A percentile compares a stretch with the other conserved stretches of the same genome.
Conservation (phyloP, 2,113 vertebrate genomes). For the Tragulus kanchil region DNA sequence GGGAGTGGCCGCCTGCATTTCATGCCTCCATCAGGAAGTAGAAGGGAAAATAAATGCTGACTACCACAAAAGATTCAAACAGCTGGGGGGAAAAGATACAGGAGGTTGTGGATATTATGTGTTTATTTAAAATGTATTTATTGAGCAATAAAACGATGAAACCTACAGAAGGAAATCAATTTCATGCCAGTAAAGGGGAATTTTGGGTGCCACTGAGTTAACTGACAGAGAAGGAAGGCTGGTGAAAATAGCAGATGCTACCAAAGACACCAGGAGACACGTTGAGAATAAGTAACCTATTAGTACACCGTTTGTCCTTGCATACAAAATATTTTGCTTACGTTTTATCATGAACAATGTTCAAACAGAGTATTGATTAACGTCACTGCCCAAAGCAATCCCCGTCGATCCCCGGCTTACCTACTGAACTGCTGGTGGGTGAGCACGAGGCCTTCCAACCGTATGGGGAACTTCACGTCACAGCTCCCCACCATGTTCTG, state of each 20-base stretch:
- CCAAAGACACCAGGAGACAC: not conserved
- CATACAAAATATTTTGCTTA: accelerated
- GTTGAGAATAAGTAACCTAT: too few relatives aligned
- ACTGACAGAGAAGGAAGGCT: not conserved
- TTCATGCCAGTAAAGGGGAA: not conserved
- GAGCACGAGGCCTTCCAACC: slow-evolving; percentile 96
- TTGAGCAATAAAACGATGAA: not conserved
- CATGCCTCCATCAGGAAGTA: not conserved
- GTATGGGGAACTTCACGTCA: slow-evolving; percentile 98
- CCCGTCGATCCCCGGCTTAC: slow-evolving; percentile 82
- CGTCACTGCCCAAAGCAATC: not conserved
- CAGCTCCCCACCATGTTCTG: slow-evolving; percentile 99
- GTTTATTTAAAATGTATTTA: not conserved
- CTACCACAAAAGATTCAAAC: not conserved
- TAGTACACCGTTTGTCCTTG: accelerated
- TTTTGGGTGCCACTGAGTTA: not conserved
- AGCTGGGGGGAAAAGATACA: not conserved
- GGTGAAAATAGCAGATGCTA: not conserved
- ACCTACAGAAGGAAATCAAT: not conserved
- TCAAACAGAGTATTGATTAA: not conserved
- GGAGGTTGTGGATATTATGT: not conserved
- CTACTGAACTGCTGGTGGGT: slow-evolving; percentile 99
- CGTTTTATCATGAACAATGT: not conserved
- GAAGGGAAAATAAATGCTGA: not conserved
- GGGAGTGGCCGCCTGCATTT: not conserved